Evolutionary conservation across 2,888 invertebrate species (phyloP), one percentile per base, ranked within the genome.

Genomic region (Laothoe populi): DNA sequence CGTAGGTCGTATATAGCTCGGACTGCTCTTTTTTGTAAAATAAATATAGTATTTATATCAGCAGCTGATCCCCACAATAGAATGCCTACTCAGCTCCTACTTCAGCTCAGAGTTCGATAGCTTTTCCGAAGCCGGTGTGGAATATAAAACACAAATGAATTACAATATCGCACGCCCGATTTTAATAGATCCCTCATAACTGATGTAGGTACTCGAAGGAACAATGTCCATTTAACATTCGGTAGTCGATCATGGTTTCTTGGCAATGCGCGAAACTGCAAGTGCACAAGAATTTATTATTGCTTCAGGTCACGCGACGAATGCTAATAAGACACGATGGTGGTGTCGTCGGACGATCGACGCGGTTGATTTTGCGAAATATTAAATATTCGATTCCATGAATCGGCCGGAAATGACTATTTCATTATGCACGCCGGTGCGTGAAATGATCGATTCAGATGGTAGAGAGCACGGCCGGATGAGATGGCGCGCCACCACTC

Each of bases 211-310:
- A 77, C 68, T 73, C 72, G 72, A 77, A 78, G 66, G 70, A 83
- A 86, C 84, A 87, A 86, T 84, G 74, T 69, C 72, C 82, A 79
- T 86, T 91, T 86, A 86, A 81, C 81, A 92, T 92, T 90, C 90
- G 88, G 84, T 79, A 84, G 87, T 79, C 78, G 84, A 79, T 78
- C 77, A 86, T 74, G 81, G 85, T 87, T 90, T 88, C 87, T 88
- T 83, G 88, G 88, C 87, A 90, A 75, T 84, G 81, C 87, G 84
- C 83, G 86, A 92, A 90, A 90, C 83, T 91, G 91, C 90, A 91
- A 92, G 90, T 92, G 91, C 90, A 90, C 86, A 86, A 85, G 91
- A 88, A 91, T 92, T 84, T 89, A 90, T 90, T 87, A 90, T 88
- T 81, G 84, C 78, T 71, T 67, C 65, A 65, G 74, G 81, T 80